Base-by-base conservation (phyloP, 1,140 invertebrate species). In the Rhopalosiphum padi region DNA sequence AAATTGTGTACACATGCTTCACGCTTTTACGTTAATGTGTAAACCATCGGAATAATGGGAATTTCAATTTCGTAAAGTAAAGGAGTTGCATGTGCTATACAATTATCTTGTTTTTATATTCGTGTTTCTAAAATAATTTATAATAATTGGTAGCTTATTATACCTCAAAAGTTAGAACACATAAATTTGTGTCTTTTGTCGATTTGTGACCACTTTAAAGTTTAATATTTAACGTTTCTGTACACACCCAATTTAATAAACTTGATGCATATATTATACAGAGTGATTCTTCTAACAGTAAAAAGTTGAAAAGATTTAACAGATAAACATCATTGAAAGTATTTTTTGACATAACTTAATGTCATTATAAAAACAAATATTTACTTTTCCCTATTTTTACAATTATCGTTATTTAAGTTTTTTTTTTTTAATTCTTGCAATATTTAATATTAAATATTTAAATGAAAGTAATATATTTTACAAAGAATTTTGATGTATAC, bases 401-500 rank as follows among this genome's bases (percentile, higher is more conserved):
- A 9, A 30, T 60, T 60, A 60, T 30, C 0, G 9, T 60, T 11
- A 30, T 60, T 30, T 60, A 30, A 60, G 25, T 60, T 60, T 60
- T 30, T 15, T 30, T 30, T 60, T 77, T 53, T 53, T n/a, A 18
- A 77, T n/a, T 77, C 2, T 48, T 48, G 48, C 15, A 48, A 48
- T 48, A 48, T 18, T 48, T 48, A 48, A 48, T 48, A 48, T 48
- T 48, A 11, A 48, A 48, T 48, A 48, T 18, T n/a, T 5, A 18
- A n/a, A n/a, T 77, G 18, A 77, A 77, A 77, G 15, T 30, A 18
- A n/a, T n/a, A n/a, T n/a, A n/a, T 77, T 77, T 77, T 77, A 5
- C 0, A 5, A 4, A 18, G 2, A n/a, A 77, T n/a, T 15, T 18
- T 1, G n/a, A 35, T 18, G 11, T 77, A 6, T 6, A n/a, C 15